Base-by-base conservation (phyloP, 2,888 invertebrate species). In the Patella ulyssiponensis region DNA sequence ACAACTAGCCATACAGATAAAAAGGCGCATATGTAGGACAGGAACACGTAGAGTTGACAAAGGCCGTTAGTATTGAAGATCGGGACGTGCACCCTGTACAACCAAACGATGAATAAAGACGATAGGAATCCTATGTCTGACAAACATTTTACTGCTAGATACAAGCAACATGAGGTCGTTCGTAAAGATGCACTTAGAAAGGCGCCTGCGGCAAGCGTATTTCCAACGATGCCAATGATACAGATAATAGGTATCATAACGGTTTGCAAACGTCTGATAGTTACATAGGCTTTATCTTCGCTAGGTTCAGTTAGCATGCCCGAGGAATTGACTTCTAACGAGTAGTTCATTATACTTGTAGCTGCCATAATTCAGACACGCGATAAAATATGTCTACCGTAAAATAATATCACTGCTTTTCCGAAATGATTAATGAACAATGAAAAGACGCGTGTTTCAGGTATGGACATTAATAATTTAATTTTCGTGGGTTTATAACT, bases 1-100 rank as follows among this genome's bases (percentile, higher is more conserved):
- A 78, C 78, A 5, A 81, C 81, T 64, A 78, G 73, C 81, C 81
- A 81, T 15, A 81, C 81, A 1, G 80, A 80, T 44, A 78, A 52
- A 54, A 80, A 81, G 1, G 80, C 74, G 51, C 78, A 79, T n/a
- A 80, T 56, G 53, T 80, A 81, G 20, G 81, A 78, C 23, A 80
- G 70, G 73, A 81, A 80, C 11, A 80, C 72, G 27, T 75, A 74
- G 17, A 33, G 23, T 15, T 77, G 77, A 15, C 80, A 80, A 69
- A 80, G 69, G 23, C 74, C 77, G n/a, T 74, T 69, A 11, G 71
- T 74, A 27, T 54, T 74, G 12, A 80, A 27, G 17, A 77, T 15
- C 15, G 64, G 75, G 12, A 79, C 76, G n/a, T 69, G 69, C 5
- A 79, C 44, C n/a, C 72, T 73, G 33, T 79, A 71, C 15, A 79